Evolutionary conservation across 2,113 vertebrate species (phyloP).

Genomic region (Pelecanoides urinatrix): DNA sequence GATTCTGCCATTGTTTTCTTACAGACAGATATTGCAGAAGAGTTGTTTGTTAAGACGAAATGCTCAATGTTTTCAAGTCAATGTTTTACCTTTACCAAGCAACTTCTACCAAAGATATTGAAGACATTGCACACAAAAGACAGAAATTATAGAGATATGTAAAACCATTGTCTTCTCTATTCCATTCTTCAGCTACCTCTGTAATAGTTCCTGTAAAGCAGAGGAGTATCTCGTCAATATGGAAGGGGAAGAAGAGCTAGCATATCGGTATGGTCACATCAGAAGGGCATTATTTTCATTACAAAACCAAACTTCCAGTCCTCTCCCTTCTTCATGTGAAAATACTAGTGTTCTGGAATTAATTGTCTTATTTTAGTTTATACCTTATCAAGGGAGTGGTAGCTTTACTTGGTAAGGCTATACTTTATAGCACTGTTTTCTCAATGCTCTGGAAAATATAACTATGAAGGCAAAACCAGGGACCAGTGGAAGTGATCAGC

Average conservation of each 20-base stretch:
- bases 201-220: background rate
- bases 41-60: background rate
- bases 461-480: background rate
- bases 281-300: background rate
- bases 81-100: background rate
- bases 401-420: background rate
- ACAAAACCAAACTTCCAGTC: background rate
- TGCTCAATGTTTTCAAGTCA: background rate
- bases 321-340: background rate
- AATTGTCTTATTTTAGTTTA: background rate
- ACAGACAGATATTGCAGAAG: background rate
- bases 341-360: background rate
- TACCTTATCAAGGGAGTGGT: background rate
- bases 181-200: background rate
- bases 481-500: background rate
- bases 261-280: background rate
- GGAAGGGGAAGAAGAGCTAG: background rate
- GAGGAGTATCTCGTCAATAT: background rate
- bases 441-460: background rate
- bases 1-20: background rate
- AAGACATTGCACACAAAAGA: background rate
- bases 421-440: background rate
- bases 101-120: background rate
- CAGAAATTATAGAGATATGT: background rate
- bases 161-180: background rate